Evolutionary conservation across 2,113 vertebrate genomes (phyloP).

Genomic region (Alligator mississippiensis): DNA sequence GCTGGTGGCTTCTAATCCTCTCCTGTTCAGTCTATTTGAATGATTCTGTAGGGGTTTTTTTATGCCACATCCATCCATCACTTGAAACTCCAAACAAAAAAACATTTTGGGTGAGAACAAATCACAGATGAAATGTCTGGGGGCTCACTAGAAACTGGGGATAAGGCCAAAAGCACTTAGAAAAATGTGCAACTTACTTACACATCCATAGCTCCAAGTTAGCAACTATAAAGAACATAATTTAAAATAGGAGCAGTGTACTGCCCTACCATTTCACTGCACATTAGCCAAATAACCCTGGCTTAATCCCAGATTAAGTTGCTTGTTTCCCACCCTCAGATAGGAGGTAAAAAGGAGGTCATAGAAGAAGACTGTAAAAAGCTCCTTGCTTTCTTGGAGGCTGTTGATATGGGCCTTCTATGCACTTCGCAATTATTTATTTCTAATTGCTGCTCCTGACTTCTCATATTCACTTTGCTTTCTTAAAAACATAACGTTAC

Average conservation of each 20-base stretch:
- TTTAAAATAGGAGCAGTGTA: background rate
- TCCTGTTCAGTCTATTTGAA: constrained; percentile 71
- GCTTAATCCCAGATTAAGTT: constrained; percentile 39
- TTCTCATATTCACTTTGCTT: background rate
- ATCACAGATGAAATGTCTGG: constrained; percentile 69
- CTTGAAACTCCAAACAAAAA: constrained; percentile 63
- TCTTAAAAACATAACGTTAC: background rate
- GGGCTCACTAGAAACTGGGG: constrained; percentile 16
- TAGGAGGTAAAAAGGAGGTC: background rate
- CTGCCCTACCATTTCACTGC: constrained; percentile 42
- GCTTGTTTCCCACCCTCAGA: background rate
- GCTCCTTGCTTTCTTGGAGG: background rate
- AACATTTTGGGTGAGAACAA: constrained; percentile 72
- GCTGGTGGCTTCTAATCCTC: constrained; percentile 73
- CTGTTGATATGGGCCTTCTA: background rate
- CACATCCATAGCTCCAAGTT: constrained; percentile 40
- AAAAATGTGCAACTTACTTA: constrained; percentile 55
- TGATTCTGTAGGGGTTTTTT: constrained; percentile 61
- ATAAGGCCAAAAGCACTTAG: constrained; percentile 62
- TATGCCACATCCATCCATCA: constrained; percentile 60
- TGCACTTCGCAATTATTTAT: background rate
- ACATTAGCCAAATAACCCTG: constrained; percentile 29
- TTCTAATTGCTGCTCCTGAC: background rate
- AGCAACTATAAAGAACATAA: constrained; percentile 45
- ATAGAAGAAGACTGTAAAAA: background rate